A percentile compares a stretch with the other conserved stretches of the same genome.
These are phyloP conservation scores for Cirrhinus molitorella DNA, from an alignment of 2,797 vertebrate species.

Conservation along the genomic window DNA sequence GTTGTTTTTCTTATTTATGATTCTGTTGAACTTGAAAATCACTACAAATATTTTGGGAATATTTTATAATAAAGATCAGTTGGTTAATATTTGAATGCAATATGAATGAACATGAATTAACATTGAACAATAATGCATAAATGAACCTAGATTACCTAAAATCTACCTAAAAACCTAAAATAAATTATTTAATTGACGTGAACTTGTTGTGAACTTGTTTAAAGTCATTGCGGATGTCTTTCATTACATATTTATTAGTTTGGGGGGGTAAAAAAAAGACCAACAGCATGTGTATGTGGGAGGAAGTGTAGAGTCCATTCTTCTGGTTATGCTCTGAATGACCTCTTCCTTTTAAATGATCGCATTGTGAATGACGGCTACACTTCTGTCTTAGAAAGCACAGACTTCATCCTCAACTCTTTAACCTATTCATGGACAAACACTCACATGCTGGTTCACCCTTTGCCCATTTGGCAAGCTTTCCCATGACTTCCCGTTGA, in stretches of 20 bases:
- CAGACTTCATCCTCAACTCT: slow-evolving; percentile 17
- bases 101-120: too few species aligned
- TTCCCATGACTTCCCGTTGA: slow-evolving; percentile 44
- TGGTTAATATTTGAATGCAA: not conserved
- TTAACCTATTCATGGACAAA: slow-evolving; percentile 23
- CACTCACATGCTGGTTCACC: slow-evolving; percentile 35
- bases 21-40: not conserved
- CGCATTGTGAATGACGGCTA: not conserved
- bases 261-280: not conserved
- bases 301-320: slow-evolving; percentile 22
- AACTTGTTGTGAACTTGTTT: not conserved
- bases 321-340: slow-evolving; percentile 1
- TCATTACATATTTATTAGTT: not conserved
- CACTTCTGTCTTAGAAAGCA: not conserved
- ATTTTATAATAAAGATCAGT: not conserved
- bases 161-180: too few species aligned
- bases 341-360: slow-evolving; percentile 3
- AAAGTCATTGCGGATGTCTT: not conserved
- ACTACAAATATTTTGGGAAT: not conserved
- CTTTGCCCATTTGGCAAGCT: slow-evolving; percentile 40
- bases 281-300: not conserved
- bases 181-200: not conserved
- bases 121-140: not conserved
- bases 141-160: not conserved
- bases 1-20: not conserved